Base-by-base conservation (phyloP, 2,113 vertebrate species). In the Hassar affinis region DNA sequence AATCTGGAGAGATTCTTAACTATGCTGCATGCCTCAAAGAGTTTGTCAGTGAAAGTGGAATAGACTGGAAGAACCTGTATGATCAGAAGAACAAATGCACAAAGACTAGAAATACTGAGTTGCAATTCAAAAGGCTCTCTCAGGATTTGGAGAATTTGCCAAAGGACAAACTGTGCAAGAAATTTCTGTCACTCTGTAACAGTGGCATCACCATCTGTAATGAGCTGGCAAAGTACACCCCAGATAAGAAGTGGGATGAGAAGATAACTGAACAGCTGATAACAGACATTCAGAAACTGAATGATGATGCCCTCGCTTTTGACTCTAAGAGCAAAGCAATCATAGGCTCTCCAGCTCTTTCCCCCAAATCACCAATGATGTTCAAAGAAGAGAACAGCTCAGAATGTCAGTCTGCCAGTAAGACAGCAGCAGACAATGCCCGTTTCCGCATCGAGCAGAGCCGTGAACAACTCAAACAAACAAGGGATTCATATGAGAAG, bases 361-460 rank as follows among this genome's bases (percentile, higher is more conserved):
- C 20, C 10, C 45, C 78, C 42, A 82, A 68, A 79, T 80, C 71
- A 20, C 87, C 88, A 22, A 85, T 84, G 82, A 71, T 84, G 75
- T 27, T 35, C 3, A 85, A 77, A 27, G 30, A 66, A 45, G 78
- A 62, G 76, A 80, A 20, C 11, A 59, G 80, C 15, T 68, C 74
- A n/a, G 14, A 42, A 62, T 27, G 47, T 0, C 20, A 68, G 38
- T 12, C n/a, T 61, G 80, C 52, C 68, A 79, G 64, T 84, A 49
- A 71, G 1, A n/a, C n/a, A 11, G 86, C 52, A 4, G 18, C 74
- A 49, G 75, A 84, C 11, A 84, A 69, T 69, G 54, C 88, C 10
- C 9, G 69, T 30, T 88, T 88, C 17, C 0, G 52, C 18, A 88
- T 89, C 33, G 86, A 86, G 51, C 89, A 92, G n/a, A 92, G 91